Conservation (phyloP, 2,797 vertebrate species). For the Muscicapa comitata region DNA sequence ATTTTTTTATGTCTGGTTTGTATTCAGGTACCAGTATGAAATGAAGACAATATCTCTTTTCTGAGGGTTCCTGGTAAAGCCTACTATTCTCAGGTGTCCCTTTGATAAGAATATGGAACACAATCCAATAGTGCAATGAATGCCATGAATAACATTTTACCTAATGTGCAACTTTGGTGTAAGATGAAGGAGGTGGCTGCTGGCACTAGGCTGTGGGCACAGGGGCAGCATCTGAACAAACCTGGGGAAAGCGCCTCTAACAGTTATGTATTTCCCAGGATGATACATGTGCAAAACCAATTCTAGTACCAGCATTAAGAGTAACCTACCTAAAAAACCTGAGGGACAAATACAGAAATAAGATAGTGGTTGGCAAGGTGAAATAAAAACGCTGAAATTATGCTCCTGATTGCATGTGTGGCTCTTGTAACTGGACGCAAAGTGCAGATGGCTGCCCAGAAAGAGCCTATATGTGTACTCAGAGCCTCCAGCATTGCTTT, state of each 20-base stretch:
- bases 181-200: neutral
- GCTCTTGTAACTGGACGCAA: neutral
- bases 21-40: slow-evolving; percentile 1
- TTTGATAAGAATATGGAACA: slow-evolving; percentile 2
- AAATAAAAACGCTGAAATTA: neutral
- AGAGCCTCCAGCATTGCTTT: neutral
- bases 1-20: neutral
- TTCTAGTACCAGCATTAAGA: neutral
- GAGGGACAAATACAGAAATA: neutral
- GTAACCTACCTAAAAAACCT: neutral
- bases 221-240: neutral
- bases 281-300: neutral
- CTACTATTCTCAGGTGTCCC: neutral
- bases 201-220: neutral
- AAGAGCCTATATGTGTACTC: accelerated
- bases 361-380: neutral
- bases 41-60: neutral
- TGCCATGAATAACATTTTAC: neutral
- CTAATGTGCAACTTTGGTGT: neutral
- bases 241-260: neutral
- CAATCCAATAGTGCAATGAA: neutral
- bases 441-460: neutral
- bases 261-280: neutral
- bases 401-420: neutral
- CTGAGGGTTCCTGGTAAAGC: neutral